Evolutionary conservation across 1,140 invertebrate genomes (phyloP).

Genomic region (Xylocopa sonorina): DNA sequence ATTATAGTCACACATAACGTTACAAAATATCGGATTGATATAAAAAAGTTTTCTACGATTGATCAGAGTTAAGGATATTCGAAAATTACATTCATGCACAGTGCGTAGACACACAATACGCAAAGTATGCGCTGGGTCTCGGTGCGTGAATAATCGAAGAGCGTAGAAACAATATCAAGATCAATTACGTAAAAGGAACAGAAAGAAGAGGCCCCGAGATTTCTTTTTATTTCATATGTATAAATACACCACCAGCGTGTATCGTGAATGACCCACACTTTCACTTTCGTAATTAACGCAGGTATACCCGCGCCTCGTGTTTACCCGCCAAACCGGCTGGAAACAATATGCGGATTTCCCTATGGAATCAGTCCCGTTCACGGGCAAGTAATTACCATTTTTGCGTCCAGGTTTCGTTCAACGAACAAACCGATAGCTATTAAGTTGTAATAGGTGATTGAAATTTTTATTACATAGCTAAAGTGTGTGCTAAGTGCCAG

Average conservation of each 20-base stretch:
- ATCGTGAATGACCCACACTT: constrained; percentile 72
- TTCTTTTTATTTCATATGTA: constrained; percentile 62
- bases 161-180: constrained; percentile 55
- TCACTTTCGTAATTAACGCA: constrained; percentile 73
- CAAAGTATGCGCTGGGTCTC: neutral
- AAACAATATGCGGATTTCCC: constrained; percentile 40
- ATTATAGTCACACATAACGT: too few species aligned
- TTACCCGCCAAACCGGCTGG: constrained; percentile 19
- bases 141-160: constrained; percentile 20
- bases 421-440: neutral
- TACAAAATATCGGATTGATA: too few species aligned
- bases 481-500: too few species aligned
- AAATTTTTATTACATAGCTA: too few species aligned
- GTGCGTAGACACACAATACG: too few species aligned
- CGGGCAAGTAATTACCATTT: neutral
- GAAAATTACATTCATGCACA: neutral
- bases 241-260: neutral
- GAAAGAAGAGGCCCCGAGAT: constrained; percentile 55
- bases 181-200: constrained; percentile 62
- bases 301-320: constrained; percentile 32
- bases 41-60: neutral
- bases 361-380: neutral
- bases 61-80: neutral
- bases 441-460: too few species aligned
- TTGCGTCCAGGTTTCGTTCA: neutral